A percentile compares a stretch with the other conserved stretches of the same genome.
Conservation (phyloP, 2,888 invertebrate species). For the Sarcophaga carnaria region DNA sequence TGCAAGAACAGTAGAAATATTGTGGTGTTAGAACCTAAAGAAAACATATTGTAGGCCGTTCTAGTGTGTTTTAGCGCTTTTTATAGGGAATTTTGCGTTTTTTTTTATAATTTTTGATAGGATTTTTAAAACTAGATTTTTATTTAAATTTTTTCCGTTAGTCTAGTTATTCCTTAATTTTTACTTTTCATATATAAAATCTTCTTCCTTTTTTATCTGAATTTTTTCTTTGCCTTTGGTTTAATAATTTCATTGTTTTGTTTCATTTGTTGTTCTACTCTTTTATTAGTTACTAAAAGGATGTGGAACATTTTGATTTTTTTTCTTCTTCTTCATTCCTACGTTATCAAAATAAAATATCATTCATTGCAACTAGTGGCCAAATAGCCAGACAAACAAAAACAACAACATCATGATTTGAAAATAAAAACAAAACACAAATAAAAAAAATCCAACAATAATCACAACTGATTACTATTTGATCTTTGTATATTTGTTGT, state of each 20-base stretch:
- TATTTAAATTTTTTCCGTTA: background rate
- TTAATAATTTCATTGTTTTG: background rate
- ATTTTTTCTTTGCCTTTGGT: background rate
- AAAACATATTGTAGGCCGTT: no score
- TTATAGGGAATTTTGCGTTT: background rate
- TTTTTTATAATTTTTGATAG: background rate
- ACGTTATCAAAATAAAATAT: constrained; percentile 12
- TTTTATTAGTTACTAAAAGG: background rate
- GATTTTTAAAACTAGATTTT: background rate
- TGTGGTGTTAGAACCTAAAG: no score
- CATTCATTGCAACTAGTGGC: constrained; percentile 34
- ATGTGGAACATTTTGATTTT: background rate
- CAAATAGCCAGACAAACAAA: constrained; percentile 16
- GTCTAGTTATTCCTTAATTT: background rate
- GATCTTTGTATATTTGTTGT: constrained; percentile 47
- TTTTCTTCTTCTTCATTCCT: background rate
- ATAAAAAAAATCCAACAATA: background rate
- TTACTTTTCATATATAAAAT: background rate
- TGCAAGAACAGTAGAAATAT: no score
- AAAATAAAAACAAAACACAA: constrained; percentile 16
- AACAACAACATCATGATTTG: background rate
- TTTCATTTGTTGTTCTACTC: background rate
- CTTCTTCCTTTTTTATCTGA: background rate
- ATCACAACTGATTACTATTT: constrained; percentile 37
- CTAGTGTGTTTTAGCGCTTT: no score